These are phyloP conservation scores for Pipistrellus pygmaeus DNA, from an alignment of 2,797 vertebrate genomes.

Conservation along the genomic window DNA sequence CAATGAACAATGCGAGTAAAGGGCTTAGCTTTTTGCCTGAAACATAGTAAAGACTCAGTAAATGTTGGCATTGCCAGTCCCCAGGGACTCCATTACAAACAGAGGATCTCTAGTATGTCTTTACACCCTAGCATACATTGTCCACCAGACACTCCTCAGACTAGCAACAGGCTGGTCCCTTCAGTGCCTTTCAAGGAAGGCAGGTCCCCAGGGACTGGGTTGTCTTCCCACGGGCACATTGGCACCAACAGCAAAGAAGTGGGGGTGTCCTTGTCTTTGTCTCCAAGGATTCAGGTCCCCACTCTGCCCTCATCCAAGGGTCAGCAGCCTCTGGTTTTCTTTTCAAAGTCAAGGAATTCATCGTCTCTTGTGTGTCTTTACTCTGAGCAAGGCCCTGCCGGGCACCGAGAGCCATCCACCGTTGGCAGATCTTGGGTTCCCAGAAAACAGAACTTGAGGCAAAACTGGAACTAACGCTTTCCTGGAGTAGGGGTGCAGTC, in stretches of 20 bases:
- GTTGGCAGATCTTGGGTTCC: background rate
- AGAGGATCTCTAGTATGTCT: background rate
- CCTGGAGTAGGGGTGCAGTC: background rate
- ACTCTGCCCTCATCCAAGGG: background rate
- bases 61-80: background rate
- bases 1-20: background rate
- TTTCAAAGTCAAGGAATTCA: background rate
- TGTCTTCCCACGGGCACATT: background rate
- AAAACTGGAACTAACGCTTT: background rate
- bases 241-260: background rate
- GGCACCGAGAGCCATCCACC: background rate
- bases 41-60: background rate
- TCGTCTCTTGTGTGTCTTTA: background rate
- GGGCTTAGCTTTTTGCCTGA: background rate
- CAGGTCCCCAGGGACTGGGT: background rate
- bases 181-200: background rate
- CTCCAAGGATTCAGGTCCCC: background rate
- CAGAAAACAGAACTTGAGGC: conserved; percentile 7
- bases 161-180: background rate
- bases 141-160: background rate
- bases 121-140: background rate
- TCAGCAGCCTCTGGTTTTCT: background rate
- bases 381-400: background rate
- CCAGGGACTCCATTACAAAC: background rate
- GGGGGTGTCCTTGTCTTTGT: background rate